Percentiles rank a stretch among this genome's conserved stretches.
Conservation (phyloP, 2,888 invertebrate genomes). For the Euplagia quadripunctaria region DNA sequence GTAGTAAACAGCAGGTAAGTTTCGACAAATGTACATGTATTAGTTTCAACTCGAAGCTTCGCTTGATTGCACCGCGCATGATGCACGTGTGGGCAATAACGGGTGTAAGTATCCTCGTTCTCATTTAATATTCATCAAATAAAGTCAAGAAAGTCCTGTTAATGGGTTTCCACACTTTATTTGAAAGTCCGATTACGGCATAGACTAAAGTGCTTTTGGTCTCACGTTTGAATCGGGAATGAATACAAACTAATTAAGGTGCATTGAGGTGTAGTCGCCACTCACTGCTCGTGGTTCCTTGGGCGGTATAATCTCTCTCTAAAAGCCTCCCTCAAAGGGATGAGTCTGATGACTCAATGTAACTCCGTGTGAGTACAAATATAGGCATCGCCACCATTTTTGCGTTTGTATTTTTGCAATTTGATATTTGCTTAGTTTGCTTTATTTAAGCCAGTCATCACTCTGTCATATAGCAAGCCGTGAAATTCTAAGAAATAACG, state of each 20-base stretch:
- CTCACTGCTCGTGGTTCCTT: conserved; percentile 3
- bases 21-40: not conserved
- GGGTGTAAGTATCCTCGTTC: conserved; percentile 20
- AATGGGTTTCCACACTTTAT: conserved; percentile 29
- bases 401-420: conserved; percentile 10
- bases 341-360: conserved; percentile 44
- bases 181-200: conserved; percentile 43
- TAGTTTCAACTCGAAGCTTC: not conserved
- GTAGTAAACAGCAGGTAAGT: not conserved
- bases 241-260: conserved; percentile 30
- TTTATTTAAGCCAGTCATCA: not conserved
- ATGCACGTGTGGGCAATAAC: conserved; percentile 38
- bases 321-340: conserved; percentile 44
- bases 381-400: not conserved
- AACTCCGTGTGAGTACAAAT: conserved; percentile 29
- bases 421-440: conserved; percentile 11
- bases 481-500: conserved; percentile 12
- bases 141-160: conserved; percentile 45
- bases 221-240: conserved; percentile 31
- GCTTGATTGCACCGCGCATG: conserved; percentile 8
- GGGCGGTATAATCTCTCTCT: conserved; percentile 17
- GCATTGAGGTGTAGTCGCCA: conserved; percentile 22
- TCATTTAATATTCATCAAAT: conserved; percentile 42
- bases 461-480: not conserved
- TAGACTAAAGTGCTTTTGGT: conserved; percentile 22